These are phyloP conservation scores for Homarus americanus DNA, from an alignment of 1,140 invertebrate species.

Conservation along the genomic window DNA sequence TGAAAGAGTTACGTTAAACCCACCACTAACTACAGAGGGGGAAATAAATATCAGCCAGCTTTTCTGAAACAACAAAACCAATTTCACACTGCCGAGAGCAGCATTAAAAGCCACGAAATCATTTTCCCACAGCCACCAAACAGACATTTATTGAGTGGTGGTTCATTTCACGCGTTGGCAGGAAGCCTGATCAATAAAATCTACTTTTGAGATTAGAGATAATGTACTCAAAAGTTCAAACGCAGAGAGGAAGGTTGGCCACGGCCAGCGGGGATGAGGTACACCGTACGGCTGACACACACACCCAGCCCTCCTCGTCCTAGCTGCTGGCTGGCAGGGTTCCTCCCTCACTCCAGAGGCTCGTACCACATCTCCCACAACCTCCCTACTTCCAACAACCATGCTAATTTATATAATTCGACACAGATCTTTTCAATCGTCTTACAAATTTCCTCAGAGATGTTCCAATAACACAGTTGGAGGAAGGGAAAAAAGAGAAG, in stretches of 20 bases:
- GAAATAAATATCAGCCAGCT: neutral
- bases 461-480: slow-evolving; percentile 25
- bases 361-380: neutral
- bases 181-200: slow-evolving; percentile 44
- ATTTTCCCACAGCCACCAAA: neutral
- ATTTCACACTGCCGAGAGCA: neutral
- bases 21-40: neutral
- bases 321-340: neutral
- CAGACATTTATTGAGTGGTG: neutral
- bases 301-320: neutral
- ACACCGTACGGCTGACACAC: slow-evolving; percentile 42
- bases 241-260: slow-evolving; percentile 4
- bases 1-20: neutral
- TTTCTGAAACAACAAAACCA: neutral
- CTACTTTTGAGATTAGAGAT: slow-evolving; percentile 42
- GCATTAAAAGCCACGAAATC: neutral
- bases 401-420: neutral
- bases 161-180: slow-evolving; percentile 16
- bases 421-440: neutral
- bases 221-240: slow-evolving; percentile 40
- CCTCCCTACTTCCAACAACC: neutral
- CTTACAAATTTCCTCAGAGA: slow-evolving; percentile 15
- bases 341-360: neutral
- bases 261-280: slow-evolving; percentile 2
- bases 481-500: slow-evolving; percentile 43